phyloP scores from a whole-genome alignment of 2,888 invertebrate genomes.

The Leptogaster cylindrica region DNA sequence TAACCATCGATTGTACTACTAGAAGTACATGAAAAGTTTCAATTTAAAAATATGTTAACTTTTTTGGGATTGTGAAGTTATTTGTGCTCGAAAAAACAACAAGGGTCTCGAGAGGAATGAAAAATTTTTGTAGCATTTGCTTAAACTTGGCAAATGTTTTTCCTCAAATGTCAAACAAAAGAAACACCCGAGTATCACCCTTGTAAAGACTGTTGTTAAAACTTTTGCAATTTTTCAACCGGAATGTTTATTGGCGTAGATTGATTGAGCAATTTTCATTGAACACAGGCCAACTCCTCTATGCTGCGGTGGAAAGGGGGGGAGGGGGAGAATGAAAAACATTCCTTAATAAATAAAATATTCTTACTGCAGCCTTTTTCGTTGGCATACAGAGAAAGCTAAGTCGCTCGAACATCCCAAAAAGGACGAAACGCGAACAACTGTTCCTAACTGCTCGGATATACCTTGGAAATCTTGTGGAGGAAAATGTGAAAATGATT shows the following conservation, averaged over 20 bases:
- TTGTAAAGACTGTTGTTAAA: constrained; percentile 23
- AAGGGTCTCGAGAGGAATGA: no score
- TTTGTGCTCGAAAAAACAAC: no score
- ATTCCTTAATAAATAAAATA: constrained; percentile 36
- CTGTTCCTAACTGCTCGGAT: constrained; percentile 13
- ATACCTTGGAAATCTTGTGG: constrained; percentile 18
- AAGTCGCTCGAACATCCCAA: constrained; percentile 7
- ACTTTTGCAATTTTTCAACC: constrained; percentile 35
- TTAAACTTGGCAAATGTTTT: constrained; percentile 19
- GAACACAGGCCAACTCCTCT: constrained; percentile 15
- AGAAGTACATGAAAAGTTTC: no score
- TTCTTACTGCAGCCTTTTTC: constrained; percentile 13
- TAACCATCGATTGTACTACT: no score
- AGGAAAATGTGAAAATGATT: constrained; percentile 37
- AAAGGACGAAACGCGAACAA: constrained; percentile 9
- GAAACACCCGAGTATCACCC: constrained; percentile 1
- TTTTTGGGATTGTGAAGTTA: no score
- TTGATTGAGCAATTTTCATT: constrained; percentile 40
- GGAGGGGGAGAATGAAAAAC: constrained; percentile 29
- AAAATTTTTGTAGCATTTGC: constrained; percentile 13
- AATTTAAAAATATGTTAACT: no score
- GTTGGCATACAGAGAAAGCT: not conserved
- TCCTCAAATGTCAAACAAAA: constrained; percentile 32
- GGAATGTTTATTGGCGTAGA: constrained; percentile 39
- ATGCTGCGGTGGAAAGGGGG: not conserved